Percentiles rank a stretch among this genome's conserved stretches.
phyloP scores from a whole-genome alignment of 2,888 invertebrate species.

The Harpalus rufipes region DNA sequence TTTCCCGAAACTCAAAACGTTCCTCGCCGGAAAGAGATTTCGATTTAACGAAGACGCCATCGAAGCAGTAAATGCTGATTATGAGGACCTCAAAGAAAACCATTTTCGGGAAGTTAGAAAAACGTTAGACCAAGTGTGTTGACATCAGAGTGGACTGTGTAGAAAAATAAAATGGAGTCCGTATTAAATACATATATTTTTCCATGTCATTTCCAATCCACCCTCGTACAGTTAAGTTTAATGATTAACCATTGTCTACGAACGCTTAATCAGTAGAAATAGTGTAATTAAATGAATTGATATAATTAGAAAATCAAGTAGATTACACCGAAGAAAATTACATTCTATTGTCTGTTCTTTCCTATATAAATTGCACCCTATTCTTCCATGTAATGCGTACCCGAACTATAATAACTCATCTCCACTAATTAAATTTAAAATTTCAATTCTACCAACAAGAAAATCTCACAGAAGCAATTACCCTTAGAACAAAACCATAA shows the following conservation, averaged over 20 bases:
- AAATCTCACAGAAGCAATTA: slow-evolving; percentile 38
- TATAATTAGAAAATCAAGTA: slow-evolving; percentile 1
- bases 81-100: too few species aligned
- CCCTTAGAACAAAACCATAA: slow-evolving; percentile 33
- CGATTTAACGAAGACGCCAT: too few species aligned
- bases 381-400: slow-evolving; percentile 28
- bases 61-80: too few species aligned
- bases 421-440: slow-evolving; percentile 34
- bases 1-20: too few species aligned
- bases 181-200: too few species aligned
- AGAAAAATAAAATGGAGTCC: too few species aligned
- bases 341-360: slow-evolving; percentile 5
- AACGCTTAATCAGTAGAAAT: neutral
- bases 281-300: neutral
- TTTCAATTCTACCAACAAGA: slow-evolving; percentile 27
- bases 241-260: neutral
- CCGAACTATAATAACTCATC: slow-evolving; percentile 39
- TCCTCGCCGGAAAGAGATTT: too few species aligned
- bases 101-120: too few species aligned
- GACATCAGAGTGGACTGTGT: too few species aligned
- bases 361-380: slow-evolving; percentile 26
- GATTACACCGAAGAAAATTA: slow-evolving; percentile 30
- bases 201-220: too few species aligned
- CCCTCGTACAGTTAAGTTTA: neutral
- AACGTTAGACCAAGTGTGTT: too few species aligned